Percentiles rank a stretch among this genome's conserved stretches.
Evolutionary conservation across 2,888 invertebrate species (phyloP).

Genomic region (Rhamphomyia laevipes): DNA sequence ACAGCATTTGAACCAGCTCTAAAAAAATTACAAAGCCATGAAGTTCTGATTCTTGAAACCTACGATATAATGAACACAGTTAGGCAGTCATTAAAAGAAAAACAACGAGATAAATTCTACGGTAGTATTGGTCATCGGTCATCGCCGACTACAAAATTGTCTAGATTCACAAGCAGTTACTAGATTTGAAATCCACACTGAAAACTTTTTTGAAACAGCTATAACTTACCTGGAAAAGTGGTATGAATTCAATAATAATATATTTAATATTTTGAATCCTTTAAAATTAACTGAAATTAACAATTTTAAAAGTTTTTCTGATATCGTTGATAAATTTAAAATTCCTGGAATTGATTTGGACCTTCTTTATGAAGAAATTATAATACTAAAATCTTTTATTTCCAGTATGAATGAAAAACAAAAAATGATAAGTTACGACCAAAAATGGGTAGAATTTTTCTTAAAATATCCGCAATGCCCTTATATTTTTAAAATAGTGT

Average conservation of each 20-base stretch:
- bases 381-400: too few relatives aligned
- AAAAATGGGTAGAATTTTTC: too few relatives aligned
- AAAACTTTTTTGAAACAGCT: slow-evolving; percentile 2
- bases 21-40: slow-evolving; percentile 8
- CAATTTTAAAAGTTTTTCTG: too few relatives aligned
- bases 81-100: slow-evolving; percentile 5
- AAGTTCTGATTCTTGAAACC: slow-evolving; percentile 4
- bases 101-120: slow-evolving; percentile 6
- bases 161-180: slow-evolving; percentile 1
- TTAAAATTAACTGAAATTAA: too few relatives aligned
- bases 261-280: too few relatives aligned
- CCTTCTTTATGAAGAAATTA: too few relatives aligned
- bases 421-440: too few relatives aligned
- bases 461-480: too few relatives aligned
- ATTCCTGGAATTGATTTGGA: too few relatives aligned
- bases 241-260: background rate
- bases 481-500: too few relatives aligned
- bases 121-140: slow-evolving; percentile 4
- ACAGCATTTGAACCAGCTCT: slow-evolving; percentile 1
- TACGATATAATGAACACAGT: slow-evolving; percentile 3
- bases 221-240: slow-evolving; percentile 6
- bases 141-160: slow-evolving; percentile 1
- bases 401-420: too few relatives aligned
- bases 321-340: too few relatives aligned
- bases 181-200: slow-evolving; percentile 5